Evolutionary conservation across 2,888 invertebrate species (phyloP).

Genomic region (Tortrix viridana): DNA sequence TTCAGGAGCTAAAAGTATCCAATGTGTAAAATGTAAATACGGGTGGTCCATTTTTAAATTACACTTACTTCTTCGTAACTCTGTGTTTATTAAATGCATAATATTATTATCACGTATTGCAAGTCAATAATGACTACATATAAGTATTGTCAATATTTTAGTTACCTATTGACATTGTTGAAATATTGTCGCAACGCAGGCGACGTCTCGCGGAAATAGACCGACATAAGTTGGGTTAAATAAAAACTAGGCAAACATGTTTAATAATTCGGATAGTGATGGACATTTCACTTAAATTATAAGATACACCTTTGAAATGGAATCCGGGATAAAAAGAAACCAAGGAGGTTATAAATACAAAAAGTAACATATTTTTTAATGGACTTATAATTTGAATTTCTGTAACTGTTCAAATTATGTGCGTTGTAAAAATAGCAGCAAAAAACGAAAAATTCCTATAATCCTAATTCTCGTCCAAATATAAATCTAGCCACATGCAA

Average conservation of each 20-base stretch:
- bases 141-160: constrained; percentile 17
- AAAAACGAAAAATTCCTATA: too few relatives aligned
- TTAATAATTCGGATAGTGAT: constrained; percentile 30
- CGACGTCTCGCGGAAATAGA: constrained; percentile 7
- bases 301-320: not conserved
- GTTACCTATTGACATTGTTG: constrained; percentile 8
- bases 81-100: constrained; percentile 31
- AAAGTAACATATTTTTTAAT: too few relatives aligned
- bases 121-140: constrained; percentile 14
- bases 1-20: too few relatives aligned
- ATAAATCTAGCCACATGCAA: too few relatives aligned
- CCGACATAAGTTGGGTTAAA: constrained; percentile 4
- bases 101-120: constrained; percentile 30
- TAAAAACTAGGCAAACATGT: constrained; percentile 17
- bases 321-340: too few relatives aligned
- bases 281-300: constrained; percentile 6
- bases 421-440: too few relatives aligned
- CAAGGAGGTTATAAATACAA: too few relatives aligned
- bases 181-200: not conserved
- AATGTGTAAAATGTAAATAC: not conserved
- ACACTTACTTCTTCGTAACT: constrained; percentile 12
- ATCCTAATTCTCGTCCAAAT: too few relatives aligned
- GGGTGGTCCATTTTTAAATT: not conserved
- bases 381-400: too few relatives aligned
- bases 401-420: too few relatives aligned